A percentile compares a stretch with the other conserved stretches of the same genome.
phyloP scores from a whole-genome alignment of 2,797 vertebrate species.

The Anguilla marmorata region DNA sequence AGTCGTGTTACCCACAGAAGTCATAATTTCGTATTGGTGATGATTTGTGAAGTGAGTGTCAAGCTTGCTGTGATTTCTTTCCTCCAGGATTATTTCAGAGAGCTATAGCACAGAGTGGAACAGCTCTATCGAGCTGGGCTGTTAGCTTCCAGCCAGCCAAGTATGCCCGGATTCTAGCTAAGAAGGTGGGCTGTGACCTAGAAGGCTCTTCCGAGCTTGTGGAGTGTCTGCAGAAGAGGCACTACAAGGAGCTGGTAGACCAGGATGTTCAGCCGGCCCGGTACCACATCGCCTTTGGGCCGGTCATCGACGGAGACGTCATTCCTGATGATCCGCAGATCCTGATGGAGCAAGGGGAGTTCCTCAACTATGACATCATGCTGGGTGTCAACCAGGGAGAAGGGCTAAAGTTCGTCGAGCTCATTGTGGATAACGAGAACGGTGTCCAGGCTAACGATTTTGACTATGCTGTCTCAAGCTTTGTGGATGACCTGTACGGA shows the following conservation, averaged over 20 bases:
- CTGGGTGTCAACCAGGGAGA: conserved; percentile 98
- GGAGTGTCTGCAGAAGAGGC: conserved; percentile 95
- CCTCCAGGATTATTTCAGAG: conserved; percentile 92
- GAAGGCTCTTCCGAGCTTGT: conserved; percentile 94
- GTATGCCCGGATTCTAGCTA: conserved; percentile 93
- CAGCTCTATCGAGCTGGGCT: conserved; percentile 97
- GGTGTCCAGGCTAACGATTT: conserved; percentile 98
- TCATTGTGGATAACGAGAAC: conserved; percentile 96
- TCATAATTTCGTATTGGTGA: not conserved
- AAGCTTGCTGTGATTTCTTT: not conserved
- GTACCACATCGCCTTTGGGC: conserved; percentile 98
- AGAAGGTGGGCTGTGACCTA: conserved; percentile 96
- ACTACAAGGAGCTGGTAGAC: conserved; percentile 97
- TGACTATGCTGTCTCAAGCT: conserved; percentile 98
- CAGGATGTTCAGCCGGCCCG: conserved; percentile 98
- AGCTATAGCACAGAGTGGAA: conserved; percentile 97
- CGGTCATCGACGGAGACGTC: conserved; percentile 96
- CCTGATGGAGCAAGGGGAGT: conserved; percentile 98
- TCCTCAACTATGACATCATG: conserved; percentile 99
- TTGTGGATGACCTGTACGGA: conserved; percentile 96
- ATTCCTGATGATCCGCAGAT: conserved; percentile 99
- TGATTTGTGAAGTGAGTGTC: not conserved
- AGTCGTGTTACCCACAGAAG: not conserved
- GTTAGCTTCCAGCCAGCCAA: conserved; percentile 98
- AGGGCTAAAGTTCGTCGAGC: conserved; percentile 98